These are phyloP conservation scores for Endotricha flammealis DNA, from an alignment of 2,888 invertebrate species.

Conservation along the genomic window DNA sequence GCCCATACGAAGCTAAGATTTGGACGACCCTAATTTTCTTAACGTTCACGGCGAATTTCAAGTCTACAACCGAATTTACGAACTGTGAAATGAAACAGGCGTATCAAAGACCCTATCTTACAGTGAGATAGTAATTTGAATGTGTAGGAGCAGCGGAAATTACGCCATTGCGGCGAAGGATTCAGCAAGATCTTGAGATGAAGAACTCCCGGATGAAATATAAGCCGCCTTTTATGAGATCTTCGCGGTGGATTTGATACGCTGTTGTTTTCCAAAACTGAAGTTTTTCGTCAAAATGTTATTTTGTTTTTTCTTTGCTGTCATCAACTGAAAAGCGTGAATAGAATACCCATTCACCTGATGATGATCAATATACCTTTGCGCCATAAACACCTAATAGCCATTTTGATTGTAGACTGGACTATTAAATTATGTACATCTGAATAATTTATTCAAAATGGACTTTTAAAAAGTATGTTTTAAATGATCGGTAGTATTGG, in stretches of 20 bases:
- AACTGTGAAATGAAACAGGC: constrained; percentile 8
- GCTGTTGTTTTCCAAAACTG: too few relatives aligned
- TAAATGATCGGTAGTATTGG: too few relatives aligned
- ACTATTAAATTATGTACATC: too few relatives aligned
- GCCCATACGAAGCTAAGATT: background rate
- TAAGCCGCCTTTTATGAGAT: constrained; percentile 3
- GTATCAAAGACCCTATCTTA: constrained; percentile 2
- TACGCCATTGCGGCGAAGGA: constrained; percentile 39
- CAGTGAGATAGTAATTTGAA: constrained; percentile 28
- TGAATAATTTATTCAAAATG: too few relatives aligned
- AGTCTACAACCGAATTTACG: constrained; percentile 4
- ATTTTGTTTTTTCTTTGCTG: too few relatives aligned
- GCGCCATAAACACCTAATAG: too few relatives aligned
- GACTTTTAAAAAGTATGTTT: too few relatives aligned
- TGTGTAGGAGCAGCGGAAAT: constrained; percentile 47
- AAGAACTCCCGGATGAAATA: constrained; percentile 5
- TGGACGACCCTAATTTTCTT: background rate
- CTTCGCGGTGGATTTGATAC: background rate
- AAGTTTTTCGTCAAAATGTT: too few relatives aligned
- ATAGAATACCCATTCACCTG: too few relatives aligned
- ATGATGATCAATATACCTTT: too few relatives aligned
- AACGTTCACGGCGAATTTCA: background rate
- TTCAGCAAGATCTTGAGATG: constrained; percentile 2
- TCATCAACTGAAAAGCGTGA: too few relatives aligned
- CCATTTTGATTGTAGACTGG: too few relatives aligned